Conservation (phyloP, 2,888 invertebrate genomes). For the Ethmia dodecea region DNA sequence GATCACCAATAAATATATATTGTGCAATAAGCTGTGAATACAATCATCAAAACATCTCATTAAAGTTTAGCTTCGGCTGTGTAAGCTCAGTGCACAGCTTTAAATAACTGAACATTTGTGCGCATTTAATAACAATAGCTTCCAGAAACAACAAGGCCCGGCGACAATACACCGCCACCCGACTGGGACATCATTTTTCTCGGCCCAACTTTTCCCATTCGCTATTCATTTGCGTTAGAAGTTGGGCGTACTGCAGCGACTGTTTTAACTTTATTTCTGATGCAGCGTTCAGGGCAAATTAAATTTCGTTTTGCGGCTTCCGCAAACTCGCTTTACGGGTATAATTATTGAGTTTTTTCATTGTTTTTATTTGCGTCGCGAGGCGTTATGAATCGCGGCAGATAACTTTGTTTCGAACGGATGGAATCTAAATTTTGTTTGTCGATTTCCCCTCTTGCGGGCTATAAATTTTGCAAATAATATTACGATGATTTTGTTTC, state of each 20-base stretch:
- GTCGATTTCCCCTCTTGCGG: neutral
- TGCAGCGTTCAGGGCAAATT: constrained; percentile 77
- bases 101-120: constrained; percentile 38
- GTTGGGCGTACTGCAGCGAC: constrained; percentile 73
- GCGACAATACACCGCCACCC: constrained; percentile 17
- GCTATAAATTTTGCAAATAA: neutral
- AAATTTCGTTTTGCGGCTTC: constrained; percentile 77
- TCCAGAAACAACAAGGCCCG: constrained; percentile 42
- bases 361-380: constrained; percentile 35
- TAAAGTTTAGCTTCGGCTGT: constrained; percentile 5
- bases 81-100: constrained; percentile 6
- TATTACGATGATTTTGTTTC: too few species aligned
- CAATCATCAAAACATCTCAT: neutral
- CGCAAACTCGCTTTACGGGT: constrained; percentile 69
- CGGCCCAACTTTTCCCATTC: constrained; percentile 74
- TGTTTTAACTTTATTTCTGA: constrained; percentile 78
- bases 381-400: constrained; percentile 48
- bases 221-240: constrained; percentile 78
- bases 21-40: too few species aligned
- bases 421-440: constrained; percentile 23
- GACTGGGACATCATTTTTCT: constrained; percentile 75
- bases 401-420: constrained; percentile 44
- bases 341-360: constrained; percentile 62
- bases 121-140: constrained; percentile 61
- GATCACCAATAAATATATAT: too few species aligned